Evolutionary conservation across 2,888 invertebrate species (phyloP), one percentile per base, ranked within the genome.

Genomic region (Rhagophthalmus giganteus): DNA sequence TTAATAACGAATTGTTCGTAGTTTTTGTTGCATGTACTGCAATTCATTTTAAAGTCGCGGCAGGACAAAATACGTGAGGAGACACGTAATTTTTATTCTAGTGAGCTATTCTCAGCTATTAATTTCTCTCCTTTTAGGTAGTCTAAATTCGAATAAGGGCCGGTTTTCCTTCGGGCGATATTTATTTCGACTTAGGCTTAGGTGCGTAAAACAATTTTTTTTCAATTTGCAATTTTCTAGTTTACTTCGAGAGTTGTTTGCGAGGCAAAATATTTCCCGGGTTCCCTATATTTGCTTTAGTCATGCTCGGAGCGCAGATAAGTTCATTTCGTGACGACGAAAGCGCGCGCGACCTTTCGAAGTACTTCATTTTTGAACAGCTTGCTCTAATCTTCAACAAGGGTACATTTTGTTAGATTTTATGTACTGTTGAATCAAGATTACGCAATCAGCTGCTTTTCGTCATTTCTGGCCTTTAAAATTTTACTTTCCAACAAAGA

Each of bases 1-100:
- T 51, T 51, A 51, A 51, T 51, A 45, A 45, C 45, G 51, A 45
- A 51, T 46, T 46, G 45, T 51, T 20, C 45, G 16, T 27, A 38
- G 15, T 45, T 45, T 46, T 30, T 44, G 38, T 35, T 46, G 46
- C 39, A 32, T 40, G 32, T 16, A 30, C 40, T 47, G 52, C 41
- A 47, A 47, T 52, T 52, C 35, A 46, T 52, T 52, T 34, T 47
- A 32, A 34, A 45, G 46, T 45, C 40, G 30, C 15, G 45, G 35
- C 44, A 46, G 39, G 32, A 31, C 45, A 24, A 31, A 34, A 40
- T 50, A 52, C 52, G 46, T 52, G 52, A 52, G 33, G 41, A 31
- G 52, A 50, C 41, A 41, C n/a, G 20, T 12, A 52, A 47, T 47
- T 52, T 46, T 37, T 47, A 5, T 25, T 16, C 15, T n/a, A n/a